phyloP scores from a whole-genome alignment of 2,113 vertebrate species.

The Silurus meridionalis region DNA sequence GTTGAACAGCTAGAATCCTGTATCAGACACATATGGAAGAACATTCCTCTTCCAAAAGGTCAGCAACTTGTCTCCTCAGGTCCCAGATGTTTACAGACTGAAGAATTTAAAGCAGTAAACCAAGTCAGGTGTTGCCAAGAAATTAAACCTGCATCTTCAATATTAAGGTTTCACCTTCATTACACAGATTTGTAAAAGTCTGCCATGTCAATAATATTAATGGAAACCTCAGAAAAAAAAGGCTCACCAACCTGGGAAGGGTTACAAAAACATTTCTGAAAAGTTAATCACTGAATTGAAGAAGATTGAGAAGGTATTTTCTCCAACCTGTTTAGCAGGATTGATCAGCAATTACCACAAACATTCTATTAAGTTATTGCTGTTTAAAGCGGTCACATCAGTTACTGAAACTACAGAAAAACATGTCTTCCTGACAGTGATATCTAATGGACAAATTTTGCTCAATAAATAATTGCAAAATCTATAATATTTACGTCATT shows the following conservation, averaged over 20 bases:
- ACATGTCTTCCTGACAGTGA: not conserved
- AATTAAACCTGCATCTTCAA: not conserved
- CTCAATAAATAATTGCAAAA: not conserved
- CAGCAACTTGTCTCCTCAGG: too few relatives aligned
- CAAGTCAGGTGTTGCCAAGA: not conserved
- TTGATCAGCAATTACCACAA: not conserved
- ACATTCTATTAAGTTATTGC: not conserved
- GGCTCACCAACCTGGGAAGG: not conserved
- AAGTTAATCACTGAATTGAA: not conserved
- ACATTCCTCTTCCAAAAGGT: too few relatives aligned
- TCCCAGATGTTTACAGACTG: too few relatives aligned
- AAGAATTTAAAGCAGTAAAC: not conserved
- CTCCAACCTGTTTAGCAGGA: not conserved
- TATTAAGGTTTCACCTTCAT: not conserved
- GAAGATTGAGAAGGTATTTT: not conserved
- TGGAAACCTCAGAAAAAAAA: not conserved
- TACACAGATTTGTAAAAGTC: not conserved
- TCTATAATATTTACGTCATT: not conserved
- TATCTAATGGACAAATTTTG: not conserved
- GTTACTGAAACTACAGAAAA: not conserved
- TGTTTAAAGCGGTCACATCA: not conserved
- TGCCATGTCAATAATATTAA: not conserved
- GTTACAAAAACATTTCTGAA: not conserved
- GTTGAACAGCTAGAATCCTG: too few relatives aligned
- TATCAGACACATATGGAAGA: too few relatives aligned